Evolutionary conservation across 2,797 vertebrate genomes (phyloP).

Genomic region (Chelidonichthys spinosus): DNA sequence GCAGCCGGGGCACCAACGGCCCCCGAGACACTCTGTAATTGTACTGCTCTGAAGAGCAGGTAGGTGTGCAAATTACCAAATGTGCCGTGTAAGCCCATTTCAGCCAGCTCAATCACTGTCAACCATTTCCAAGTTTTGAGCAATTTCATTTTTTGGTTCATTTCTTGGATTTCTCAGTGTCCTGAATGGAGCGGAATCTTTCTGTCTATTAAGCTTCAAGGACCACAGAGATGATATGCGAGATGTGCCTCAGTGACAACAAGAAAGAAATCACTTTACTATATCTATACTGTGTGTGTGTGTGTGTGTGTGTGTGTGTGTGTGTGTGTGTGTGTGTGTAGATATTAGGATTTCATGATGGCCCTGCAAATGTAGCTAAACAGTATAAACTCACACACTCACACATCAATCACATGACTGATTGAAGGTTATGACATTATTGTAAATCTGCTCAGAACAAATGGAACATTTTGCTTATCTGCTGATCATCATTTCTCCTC

Average conservation of each 20-base stretch:
- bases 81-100: constrained; percentile 85
- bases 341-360: not conserved
- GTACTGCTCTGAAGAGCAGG: constrained; percentile 85
- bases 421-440: not conserved
- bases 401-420: not conserved
- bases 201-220: constrained; percentile 41
- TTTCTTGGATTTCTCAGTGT: constrained; percentile 68
- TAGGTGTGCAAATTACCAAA: constrained; percentile 89
- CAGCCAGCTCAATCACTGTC: constrained; percentile 81
- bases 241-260: constrained; percentile 13
- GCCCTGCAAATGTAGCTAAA: too few species aligned
- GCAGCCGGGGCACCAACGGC: constrained; percentile 66
- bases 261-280: not conserved
- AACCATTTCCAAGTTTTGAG: constrained; percentile 78
- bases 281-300: too few species aligned
- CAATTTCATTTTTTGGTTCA: constrained; percentile 69
- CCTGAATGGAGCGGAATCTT: constrained; percentile 50
- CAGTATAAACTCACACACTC: too few species aligned
- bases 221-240: constrained; percentile 20
- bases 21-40: constrained; percentile 83
- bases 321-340: not conserved
- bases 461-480: not conserved
- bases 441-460: not conserved
- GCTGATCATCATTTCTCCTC: constrained; percentile 22
- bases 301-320: not conserved